Evolutionary conservation across 2,888 invertebrate genomes (phyloP).

Genomic region (Omphaloscelis lunosa): DNA sequence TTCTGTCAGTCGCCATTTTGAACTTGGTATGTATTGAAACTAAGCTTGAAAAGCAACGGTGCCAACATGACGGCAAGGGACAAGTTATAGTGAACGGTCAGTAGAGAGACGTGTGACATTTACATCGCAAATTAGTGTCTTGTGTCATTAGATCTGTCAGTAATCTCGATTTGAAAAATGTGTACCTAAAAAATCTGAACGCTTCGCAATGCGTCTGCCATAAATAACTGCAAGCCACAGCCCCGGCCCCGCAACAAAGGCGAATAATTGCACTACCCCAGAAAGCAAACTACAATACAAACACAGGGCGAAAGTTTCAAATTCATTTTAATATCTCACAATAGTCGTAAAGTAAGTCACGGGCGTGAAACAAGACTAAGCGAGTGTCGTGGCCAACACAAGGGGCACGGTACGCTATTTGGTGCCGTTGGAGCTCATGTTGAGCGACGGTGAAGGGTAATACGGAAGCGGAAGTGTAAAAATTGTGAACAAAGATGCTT

Average conservation of each 20-base stretch:
- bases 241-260: conserved; percentile 50
- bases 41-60: too few species aligned
- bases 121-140: background rate
- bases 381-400: conserved; percentile 73
- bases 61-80: too few species aligned
- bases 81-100: too few species aligned
- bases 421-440: conserved; percentile 54
- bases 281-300: conserved; percentile 82
- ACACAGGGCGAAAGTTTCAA: conserved; percentile 87
- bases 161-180: conserved; percentile 25
- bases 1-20: too few species aligned
- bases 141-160: background rate
- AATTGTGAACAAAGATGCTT: conserved; percentile 44
- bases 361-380: conserved; percentile 82
- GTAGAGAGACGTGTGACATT: too few species aligned
- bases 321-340: conserved; percentile 90
- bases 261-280: conserved; percentile 74
- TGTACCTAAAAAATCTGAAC: conserved; percentile 24
- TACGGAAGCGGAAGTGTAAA: conserved; percentile 43
- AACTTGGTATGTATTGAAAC: too few species aligned
- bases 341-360: conserved; percentile 87
- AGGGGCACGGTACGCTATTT: conserved; percentile 61
- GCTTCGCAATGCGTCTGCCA: background rate
- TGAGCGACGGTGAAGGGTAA: conserved; percentile 50
- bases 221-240: conserved; percentile 50